Conservation (phyloP, 2,888 invertebrate genomes). For the Apamea monoglypha region DNA sequence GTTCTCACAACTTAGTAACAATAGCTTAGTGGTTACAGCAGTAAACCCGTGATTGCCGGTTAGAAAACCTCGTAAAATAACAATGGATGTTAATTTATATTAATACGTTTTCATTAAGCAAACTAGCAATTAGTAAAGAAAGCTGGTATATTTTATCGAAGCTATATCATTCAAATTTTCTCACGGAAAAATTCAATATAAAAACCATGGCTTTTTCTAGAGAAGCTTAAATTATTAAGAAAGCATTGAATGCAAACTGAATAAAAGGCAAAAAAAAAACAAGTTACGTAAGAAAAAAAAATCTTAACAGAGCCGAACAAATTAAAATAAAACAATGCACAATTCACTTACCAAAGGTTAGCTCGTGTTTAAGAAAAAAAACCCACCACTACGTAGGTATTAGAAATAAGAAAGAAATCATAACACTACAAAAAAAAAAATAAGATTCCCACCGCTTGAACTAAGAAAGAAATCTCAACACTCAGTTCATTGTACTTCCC, state of each 20-base stretch:
- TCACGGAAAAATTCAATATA: background rate
- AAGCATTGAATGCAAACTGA: accelerated
- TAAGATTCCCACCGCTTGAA: background rate
- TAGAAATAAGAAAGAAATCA: constrained; percentile 19
- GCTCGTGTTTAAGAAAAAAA: background rate
- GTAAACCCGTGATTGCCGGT: background rate
- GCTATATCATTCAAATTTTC: background rate
- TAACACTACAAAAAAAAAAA: background rate
- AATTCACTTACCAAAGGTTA: background rate
- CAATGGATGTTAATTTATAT: background rate
- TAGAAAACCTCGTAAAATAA: constrained; percentile 8
- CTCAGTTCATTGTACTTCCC: constrained; percentile 41
- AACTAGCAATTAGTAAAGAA: constrained; percentile 10
- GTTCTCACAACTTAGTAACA: constrained; percentile 34
- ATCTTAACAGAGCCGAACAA: background rate
- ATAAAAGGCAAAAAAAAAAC: background rate
- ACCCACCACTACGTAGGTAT: background rate
- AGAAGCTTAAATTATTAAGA: background rate
- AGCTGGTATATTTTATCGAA: background rate
- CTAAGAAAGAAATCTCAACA: constrained; percentile 24
- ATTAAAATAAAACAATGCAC: background rate
- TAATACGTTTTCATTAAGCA: background rate
- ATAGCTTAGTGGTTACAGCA: constrained; percentile 42
- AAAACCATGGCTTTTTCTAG: background rate
- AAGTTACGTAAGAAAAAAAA: background rate